These are phyloP conservation scores for Garrulus glandarius DNA, from an alignment of 2,797 vertebrate species.

Conservation along the genomic window DNA sequence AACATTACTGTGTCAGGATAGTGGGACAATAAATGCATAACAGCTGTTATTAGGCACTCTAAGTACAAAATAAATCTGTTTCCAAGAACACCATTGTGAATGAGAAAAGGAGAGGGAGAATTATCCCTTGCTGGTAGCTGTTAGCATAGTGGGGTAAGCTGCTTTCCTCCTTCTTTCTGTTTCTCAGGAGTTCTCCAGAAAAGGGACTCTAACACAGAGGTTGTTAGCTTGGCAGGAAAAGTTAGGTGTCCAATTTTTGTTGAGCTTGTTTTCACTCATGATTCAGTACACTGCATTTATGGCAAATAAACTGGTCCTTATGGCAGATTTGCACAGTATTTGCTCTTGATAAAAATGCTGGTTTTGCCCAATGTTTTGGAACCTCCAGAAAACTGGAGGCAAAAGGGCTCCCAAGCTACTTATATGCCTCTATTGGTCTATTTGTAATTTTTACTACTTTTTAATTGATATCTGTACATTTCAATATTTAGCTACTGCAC, in stretches of 20 bases:
- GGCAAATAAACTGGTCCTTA: not conserved
- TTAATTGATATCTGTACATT: not conserved
- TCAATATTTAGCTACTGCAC: not conserved
- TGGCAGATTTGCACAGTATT: not conserved
- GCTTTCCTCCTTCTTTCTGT: not conserved
- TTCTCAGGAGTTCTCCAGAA: not conserved
- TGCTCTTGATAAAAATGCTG: not conserved
- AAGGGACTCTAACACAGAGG: not conserved
- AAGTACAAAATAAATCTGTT: slow-evolving; percentile 32
- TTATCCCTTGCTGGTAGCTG: not conserved
- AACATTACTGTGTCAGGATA: not conserved
- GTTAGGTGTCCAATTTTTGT: not conserved
- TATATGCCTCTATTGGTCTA: accelerated
- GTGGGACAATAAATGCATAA: slow-evolving; percentile 2
- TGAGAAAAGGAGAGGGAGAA: not conserved
- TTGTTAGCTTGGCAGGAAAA: not conserved
- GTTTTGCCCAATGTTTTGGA: not conserved
- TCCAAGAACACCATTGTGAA: not conserved
- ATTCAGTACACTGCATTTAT: not conserved
- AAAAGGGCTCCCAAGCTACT: accelerated
- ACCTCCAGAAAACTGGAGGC: not conserved
- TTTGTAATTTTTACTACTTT: not conserved
- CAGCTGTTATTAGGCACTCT: not conserved
- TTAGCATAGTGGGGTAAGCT: not conserved
- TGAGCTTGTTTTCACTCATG: not conserved